Conservation (phyloP, 2,888 invertebrate species). For the Pseudolycoriella hygida region DNA sequence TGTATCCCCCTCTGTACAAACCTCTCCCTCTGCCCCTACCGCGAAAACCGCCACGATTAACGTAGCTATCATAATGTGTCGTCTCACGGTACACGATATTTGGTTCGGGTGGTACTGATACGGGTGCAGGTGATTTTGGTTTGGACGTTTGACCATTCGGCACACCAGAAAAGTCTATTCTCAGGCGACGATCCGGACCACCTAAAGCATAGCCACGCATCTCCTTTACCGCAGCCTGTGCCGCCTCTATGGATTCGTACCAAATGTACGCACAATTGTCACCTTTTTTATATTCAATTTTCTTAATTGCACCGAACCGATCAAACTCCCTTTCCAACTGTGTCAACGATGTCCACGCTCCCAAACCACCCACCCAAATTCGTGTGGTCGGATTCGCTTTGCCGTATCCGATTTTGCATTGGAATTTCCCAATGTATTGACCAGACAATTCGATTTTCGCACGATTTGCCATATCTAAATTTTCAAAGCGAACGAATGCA, state of each 20-base stretch:
- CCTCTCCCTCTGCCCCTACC: conserved; percentile 53
- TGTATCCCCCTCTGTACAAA: conserved; percentile 29
- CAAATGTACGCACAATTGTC: conserved; percentile 89
- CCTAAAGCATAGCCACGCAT: conserved; percentile 89
- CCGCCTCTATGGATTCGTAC: conserved; percentile 93
- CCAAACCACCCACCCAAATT: conserved; percentile 95
- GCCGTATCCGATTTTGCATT: conserved; percentile 98
- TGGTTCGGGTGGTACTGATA: conserved; percentile 42
- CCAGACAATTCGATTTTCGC: conserved; percentile 93
- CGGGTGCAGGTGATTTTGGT: conserved; percentile 39
- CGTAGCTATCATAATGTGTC: conserved; percentile 2
- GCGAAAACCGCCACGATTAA: conserved; percentile 27
- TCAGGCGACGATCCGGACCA: conserved; percentile 72
- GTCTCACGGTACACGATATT: conserved; percentile 41
- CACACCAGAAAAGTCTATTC: conserved; percentile 93
- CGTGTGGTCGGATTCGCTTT: conserved; percentile 95
- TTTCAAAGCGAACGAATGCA: conserved; percentile 91
- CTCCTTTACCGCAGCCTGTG: conserved; percentile 90
- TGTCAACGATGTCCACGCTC: conserved; percentile 88
- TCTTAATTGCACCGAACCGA: conserved; percentile 92
- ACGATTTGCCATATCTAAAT: conserved; percentile 86
- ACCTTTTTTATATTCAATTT: conserved; percentile 93
- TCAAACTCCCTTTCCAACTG: conserved; percentile 92
- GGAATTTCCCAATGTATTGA: conserved; percentile 93
- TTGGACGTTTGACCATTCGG: conserved; percentile 44